Evolutionary conservation across 2,888 invertebrate genomes (phyloP), one percentile per base, ranked within the genome.

Genomic region (Chrysotoxum bicinctum): DNA sequence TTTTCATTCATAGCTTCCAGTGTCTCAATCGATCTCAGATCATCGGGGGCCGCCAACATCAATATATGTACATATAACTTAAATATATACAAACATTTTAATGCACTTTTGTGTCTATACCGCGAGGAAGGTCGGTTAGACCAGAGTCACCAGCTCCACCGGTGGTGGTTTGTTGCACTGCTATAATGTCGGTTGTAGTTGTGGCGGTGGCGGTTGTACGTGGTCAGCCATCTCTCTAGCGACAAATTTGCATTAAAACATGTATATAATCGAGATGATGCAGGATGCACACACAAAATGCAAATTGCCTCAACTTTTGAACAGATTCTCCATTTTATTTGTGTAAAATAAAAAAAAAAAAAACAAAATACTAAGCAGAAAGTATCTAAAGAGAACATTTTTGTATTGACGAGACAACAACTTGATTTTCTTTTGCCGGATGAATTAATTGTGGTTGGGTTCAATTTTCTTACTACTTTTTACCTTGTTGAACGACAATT

Each of bases 251-350:
- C 85, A 85, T 85, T 85, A 73, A 77, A 81, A 77, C 76, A 77
- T 85, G 73, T 76, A 80, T 80, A 72, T 81, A 73, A 58, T 62
- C 81, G 62, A 64, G 76, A 85, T 80, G 81, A 81, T 85, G 73
- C 75, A 85, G 85, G 81, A 85, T 85, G 85, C 77, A 81, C 77
- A 85, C 72, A 80, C 85, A 72, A 85, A 85, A 85, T 85, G 85
- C 85, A 85, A 85, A 85, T 85, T 81, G 69, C 68, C 68, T 45
- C 37, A 68, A 74, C 66, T 76, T 80, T 80, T 84, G 72, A 64
- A 16, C 32, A 79, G 79, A 79, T 84, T 21, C 16, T 40, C n/a
- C 7, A 40, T 40, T 37, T 40, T n/a, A 40, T 76, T 73, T 76
- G 40, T 43, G 14, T 21, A 37, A 64, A 50, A 35, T 32, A 26